These are phyloP conservation scores for Agrochola lota DNA, from an alignment of 2,888 invertebrate genomes.

Conservation along the genomic window DNA sequence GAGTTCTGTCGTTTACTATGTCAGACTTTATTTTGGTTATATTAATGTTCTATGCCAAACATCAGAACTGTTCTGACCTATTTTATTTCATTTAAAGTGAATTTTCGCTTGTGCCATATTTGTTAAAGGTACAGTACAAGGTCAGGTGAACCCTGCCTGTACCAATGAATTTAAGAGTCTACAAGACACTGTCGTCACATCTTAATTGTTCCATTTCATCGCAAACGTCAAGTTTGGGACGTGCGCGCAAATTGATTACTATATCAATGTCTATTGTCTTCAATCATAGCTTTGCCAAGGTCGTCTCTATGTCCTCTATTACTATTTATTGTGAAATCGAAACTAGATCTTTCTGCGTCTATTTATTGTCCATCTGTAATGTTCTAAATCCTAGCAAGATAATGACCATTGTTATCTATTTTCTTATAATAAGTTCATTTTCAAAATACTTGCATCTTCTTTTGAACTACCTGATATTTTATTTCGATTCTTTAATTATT, in stretches of 20 bases:
- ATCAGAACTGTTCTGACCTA: neutral
- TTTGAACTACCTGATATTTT: neutral
- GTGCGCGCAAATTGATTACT: conserved; percentile 53
- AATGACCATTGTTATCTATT: conserved; percentile 5
- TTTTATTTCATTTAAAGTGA: neutral
- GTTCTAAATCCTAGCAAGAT: neutral
- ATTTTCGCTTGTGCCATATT: neutral
- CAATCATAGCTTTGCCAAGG: conserved; percentile 58
- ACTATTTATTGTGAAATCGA: conserved; percentile 27
- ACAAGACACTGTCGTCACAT: conserved; percentile 24
- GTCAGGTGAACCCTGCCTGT: neutral
- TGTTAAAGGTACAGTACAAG: neutral
- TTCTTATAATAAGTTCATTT: too few relatives aligned
- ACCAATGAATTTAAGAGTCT: conserved; percentile 11
- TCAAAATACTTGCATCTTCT: neutral
- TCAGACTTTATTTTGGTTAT: neutral
- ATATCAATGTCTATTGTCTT: conserved; percentile 65
- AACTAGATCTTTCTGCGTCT: conserved; percentile 35
- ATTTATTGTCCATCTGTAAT: conserved; percentile 20
- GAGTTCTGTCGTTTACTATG: neutral
- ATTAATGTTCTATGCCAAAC: neutral
- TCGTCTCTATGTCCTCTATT: conserved; percentile 17
- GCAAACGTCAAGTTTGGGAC: conserved; percentile 38
- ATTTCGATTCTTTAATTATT: neutral
- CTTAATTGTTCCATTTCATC: conserved; percentile 45